Percentiles rank a stretch among this genome's conserved stretches.
These are phyloP conservation scores for Cercopithecus diana DNA, from an alignment of 2,797 vertebrate species.

Conservation along the genomic window DNA sequence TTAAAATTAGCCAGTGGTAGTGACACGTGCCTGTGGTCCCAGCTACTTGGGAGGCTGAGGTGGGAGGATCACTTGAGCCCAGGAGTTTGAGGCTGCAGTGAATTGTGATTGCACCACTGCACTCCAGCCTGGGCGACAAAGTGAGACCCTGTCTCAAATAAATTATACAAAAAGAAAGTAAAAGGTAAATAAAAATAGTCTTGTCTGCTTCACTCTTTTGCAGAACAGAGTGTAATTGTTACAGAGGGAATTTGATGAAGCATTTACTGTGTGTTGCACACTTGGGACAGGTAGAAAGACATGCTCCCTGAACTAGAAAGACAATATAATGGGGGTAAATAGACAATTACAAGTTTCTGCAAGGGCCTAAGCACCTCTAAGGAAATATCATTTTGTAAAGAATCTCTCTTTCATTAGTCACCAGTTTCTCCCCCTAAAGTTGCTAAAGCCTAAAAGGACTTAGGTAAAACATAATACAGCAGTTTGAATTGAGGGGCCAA, in stretches of 20 bases:
- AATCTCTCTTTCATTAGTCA: constrained; percentile 31
- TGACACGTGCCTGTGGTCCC: too few species aligned
- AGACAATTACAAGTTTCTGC: neutral
- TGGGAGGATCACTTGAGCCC: too few species aligned
- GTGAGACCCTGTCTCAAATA: too few species aligned
- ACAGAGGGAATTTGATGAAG: neutral
- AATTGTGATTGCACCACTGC: too few species aligned
- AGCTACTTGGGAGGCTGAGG: too few species aligned
- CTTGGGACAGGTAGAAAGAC: neutral
- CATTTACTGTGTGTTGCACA: neutral
- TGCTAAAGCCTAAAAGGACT: neutral
- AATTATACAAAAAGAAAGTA: too few species aligned
- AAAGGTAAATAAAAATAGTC: too few species aligned
- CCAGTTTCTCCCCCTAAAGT: neutral
- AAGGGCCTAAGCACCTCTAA: neutral
- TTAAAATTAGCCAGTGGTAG: too few species aligned
- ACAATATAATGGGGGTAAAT: neutral
- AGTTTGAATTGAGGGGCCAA: neutral
- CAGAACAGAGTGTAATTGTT: neutral
- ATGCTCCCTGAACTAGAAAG: neutral
- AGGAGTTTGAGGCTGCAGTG: too few species aligned
- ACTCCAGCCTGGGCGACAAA: too few species aligned
- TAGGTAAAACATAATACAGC: constrained; percentile 3
- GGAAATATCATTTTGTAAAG: constrained; percentile 10
- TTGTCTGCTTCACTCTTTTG: neutral